Percentiles rank a stretch among this genome's conserved stretches.
These are phyloP conservation scores for Steromphala cineraria DNA, from an alignment of 2,888 invertebrate species.

Conservation along the genomic window DNA sequence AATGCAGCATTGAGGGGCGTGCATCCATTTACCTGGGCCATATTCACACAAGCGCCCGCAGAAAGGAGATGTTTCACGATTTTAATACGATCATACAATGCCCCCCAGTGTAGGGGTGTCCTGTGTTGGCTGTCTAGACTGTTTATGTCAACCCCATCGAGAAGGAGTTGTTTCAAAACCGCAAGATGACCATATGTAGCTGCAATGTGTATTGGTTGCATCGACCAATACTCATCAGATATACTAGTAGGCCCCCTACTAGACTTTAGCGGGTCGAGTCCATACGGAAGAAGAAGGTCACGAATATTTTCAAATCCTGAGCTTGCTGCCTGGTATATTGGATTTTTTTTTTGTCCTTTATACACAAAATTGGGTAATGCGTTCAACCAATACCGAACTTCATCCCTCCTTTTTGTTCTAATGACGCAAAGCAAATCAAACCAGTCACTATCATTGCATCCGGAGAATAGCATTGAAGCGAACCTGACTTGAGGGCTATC, in stretches of 20 bases:
- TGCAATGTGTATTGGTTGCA: slow-evolving; percentile 67
- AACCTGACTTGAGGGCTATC: no score
- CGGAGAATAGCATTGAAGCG: background rate
- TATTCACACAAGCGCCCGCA: slow-evolving; percentile 58
- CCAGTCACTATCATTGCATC: background rate
- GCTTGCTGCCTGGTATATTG: slow-evolving; percentile 53
- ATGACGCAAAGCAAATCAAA: background rate
- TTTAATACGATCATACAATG: slow-evolving; percentile 49
- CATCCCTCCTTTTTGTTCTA: background rate
- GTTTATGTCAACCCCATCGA: slow-evolving; percentile 59
- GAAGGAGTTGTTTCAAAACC: slow-evolving; percentile 51
- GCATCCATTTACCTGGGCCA: slow-evolving; percentile 65
- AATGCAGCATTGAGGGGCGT: slow-evolving; percentile 70
- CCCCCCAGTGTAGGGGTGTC: slow-evolving; percentile 67
- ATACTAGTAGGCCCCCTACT: no score
- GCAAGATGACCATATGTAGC: slow-evolving; percentile 56
- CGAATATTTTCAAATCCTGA: slow-evolving; percentile 51
- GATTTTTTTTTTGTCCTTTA: slow-evolving; percentile 51
- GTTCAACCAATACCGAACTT: slow-evolving; percentile 12
- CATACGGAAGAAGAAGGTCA: slow-evolving; percentile 58
- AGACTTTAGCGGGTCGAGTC: slow-evolving; percentile 50
- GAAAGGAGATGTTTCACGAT: slow-evolving; percentile 53
- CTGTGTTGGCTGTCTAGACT: slow-evolving; percentile 60
- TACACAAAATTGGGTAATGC: slow-evolving; percentile 52
- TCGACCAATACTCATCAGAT: slow-evolving; percentile 57